Evolutionary conservation across 2,797 vertebrate genomes (phyloP).

Genomic region (Gymnoscopelus microlampas): DNA sequence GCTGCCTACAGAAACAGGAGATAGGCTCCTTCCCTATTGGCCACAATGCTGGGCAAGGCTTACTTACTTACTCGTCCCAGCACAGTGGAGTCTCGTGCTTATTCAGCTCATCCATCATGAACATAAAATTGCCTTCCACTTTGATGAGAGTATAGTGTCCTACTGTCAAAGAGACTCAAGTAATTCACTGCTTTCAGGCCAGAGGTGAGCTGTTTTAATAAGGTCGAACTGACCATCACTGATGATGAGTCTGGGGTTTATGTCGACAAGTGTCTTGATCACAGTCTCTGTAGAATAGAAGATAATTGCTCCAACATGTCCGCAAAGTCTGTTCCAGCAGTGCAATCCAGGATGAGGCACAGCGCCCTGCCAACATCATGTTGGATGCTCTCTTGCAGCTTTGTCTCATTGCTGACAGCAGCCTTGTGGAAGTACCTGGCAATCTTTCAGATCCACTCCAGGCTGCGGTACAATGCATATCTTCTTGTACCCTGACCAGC

Average conservation of each 20-base stretch:
- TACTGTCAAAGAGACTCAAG: constrained; percentile 3
- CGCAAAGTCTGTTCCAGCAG: constrained; percentile 1
- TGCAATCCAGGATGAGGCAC: background rate
- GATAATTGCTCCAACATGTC: background rate
- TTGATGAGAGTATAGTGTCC: constrained; percentile 11
- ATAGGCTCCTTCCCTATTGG: too few relatives aligned
- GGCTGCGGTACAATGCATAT: background rate
- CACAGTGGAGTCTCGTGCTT: constrained; percentile 7
- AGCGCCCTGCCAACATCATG: constrained; percentile 4
- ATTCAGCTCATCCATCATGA: constrained; percentile 19
- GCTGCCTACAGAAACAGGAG: too few relatives aligned
- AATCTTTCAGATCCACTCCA: background rate
- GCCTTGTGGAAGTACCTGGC: too few relatives aligned
- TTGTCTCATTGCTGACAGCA: constrained; percentile 1
- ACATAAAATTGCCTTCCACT: constrained; percentile 9
- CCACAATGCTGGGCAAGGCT: too few relatives aligned
- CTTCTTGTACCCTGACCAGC: background rate
- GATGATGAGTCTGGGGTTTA: constrained; percentile 10
- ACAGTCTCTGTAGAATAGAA: background rate
- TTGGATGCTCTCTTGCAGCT: constrained; percentile 2
- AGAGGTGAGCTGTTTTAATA: constrained; percentile 4
- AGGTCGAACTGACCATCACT: constrained; percentile 1
- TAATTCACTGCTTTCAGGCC: constrained; percentile 4
- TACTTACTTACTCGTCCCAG: background rate
- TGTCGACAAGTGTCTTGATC: constrained; percentile 8